Percentiles rank a stretch among this genome's conserved stretches.
phyloP scores from a whole-genome alignment of 1,140 invertebrate species.

The Cydia splendana region DNA sequence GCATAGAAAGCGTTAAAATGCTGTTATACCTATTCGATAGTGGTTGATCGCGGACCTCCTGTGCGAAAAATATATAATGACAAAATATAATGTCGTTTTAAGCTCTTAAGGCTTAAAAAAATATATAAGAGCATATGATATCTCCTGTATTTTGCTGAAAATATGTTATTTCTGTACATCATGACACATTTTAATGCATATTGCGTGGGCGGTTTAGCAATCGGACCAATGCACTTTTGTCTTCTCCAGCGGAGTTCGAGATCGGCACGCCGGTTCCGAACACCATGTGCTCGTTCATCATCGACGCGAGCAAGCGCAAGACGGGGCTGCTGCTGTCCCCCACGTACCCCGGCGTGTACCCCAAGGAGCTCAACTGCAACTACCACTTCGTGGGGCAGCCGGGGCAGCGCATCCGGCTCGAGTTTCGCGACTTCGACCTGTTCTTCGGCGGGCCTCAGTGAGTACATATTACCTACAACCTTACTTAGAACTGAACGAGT shows the following conservation, averaged over 20 bases:
- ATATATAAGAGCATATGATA: no score
- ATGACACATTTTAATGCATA: not conserved
- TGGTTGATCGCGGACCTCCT: no score
- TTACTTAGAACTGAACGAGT: no score
- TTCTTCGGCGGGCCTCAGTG: constrained; percentile 99
- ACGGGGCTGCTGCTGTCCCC: constrained; percentile 95
- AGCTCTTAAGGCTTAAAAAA: no score
- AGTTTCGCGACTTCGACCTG: constrained; percentile 99
- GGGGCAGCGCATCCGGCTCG: constrained; percentile 95
- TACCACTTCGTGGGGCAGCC: constrained; percentile 96
- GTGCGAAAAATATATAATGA: no score
- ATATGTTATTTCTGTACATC: not conserved
- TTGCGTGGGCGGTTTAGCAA: not conserved
- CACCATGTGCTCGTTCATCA: constrained; percentile 91
- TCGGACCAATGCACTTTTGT: not conserved
- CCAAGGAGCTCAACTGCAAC: constrained; percentile 95
- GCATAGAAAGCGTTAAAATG: no score
- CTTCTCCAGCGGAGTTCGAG: constrained; percentile 88
- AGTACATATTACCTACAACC: constrained; percentile 75
- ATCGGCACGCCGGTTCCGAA: constrained; percentile 91
- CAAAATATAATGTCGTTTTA: no score
- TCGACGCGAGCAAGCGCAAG: constrained; percentile 86
- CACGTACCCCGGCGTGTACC: constrained; percentile 99
- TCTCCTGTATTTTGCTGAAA: not conserved
- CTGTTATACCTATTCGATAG: no score